Evolutionary conservation across 2,113 vertebrate genomes (phyloP).

Genomic region (Sakesphorus luctuosus): DNA sequence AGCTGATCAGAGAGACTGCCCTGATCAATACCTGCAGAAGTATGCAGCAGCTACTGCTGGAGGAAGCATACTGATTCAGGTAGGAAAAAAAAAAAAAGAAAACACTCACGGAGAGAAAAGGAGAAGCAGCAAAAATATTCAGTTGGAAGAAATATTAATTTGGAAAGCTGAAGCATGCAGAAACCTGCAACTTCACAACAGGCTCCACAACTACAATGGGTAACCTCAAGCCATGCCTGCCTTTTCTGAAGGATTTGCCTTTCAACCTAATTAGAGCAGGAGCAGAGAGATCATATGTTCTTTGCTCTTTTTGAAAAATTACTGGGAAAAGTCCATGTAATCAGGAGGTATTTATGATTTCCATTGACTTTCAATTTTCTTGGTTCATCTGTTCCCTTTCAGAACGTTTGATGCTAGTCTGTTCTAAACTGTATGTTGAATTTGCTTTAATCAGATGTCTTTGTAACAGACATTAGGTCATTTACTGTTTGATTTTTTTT

Average conservation of each 20-base stretch:
- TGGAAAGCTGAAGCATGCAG: neutral
- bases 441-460: constrained; percentile 56
- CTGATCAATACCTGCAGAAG: neutral
- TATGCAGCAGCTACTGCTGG: neutral
- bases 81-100: neutral
- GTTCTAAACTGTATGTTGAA: constrained; percentile 48
- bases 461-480: constrained; percentile 58
- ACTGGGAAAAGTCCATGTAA: constrained; percentile 29
- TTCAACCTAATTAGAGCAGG: constrained; percentile 12
- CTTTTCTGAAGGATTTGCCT: neutral
- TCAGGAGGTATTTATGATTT: constrained; percentile 55
- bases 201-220: neutral
- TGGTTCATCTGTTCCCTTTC: constrained; percentile 59
- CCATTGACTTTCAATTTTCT: constrained; percentile 52
- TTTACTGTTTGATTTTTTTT: constrained; percentile 55
- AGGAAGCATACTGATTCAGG: neutral
- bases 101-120: neutral
- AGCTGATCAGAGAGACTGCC: neutral
- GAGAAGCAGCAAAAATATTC: neutral
- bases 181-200: neutral
- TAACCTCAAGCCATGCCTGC: neutral
- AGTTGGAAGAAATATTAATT: neutral
- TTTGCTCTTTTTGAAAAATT: constrained; percentile 31
- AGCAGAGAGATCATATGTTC: neutral
- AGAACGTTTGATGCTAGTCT: constrained; percentile 28